phyloP scores from a whole-genome alignment of 2,113 vertebrate genomes.

The Alligator sinensis region DNA sequence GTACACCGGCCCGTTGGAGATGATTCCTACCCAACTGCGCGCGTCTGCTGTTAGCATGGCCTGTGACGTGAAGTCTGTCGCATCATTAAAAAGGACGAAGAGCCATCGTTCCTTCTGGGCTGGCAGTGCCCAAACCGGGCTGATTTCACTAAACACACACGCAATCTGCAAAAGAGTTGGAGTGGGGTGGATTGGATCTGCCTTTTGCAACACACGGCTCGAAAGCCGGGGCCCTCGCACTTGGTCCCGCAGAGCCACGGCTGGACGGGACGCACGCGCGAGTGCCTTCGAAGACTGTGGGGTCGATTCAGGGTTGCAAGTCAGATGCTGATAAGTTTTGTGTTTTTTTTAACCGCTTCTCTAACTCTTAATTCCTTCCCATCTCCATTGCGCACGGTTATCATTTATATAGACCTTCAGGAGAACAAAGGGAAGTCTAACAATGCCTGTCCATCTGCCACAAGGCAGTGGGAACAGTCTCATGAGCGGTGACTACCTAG shows the following conservation, averaged over 20 bases:
- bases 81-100: background rate
- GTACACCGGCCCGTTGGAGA: background rate
- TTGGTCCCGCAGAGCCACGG: background rate
- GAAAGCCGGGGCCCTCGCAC: background rate
- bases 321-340: background rate
- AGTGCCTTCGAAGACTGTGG: constrained; percentile 7
- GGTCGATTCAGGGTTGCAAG: fast-evolving
- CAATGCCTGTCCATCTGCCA: background rate
- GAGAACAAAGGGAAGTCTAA: constrained; percentile 24
- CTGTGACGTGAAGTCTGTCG: background rate
- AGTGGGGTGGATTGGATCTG: background rate
- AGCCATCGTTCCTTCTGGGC: background rate
- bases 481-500: background rate
- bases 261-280: fast-evolving
- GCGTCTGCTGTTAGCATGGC: background rate
- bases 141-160: background rate
- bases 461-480: background rate
- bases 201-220: background rate
- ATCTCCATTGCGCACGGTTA: no score
- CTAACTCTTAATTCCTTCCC: constrained; percentile 37
- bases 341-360: constrained; percentile 69
- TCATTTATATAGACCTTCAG: constrained; percentile 60
- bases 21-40: background rate
- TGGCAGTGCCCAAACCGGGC: background rate
- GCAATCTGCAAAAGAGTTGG: background rate